Conservation (phyloP, 1,140 invertebrate species). For the Galleria mellonella region DNA sequence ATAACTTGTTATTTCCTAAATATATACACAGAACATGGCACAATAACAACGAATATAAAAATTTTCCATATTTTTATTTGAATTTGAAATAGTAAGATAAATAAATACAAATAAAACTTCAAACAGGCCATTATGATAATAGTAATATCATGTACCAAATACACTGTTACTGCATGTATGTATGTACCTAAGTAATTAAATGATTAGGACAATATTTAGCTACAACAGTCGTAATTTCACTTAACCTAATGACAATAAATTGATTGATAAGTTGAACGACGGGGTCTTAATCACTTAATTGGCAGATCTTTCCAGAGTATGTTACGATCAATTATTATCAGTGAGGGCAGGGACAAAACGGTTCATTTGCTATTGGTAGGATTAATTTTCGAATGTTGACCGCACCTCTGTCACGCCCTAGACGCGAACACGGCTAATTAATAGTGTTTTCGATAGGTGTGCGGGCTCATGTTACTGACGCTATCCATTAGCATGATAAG, state of each 20-base stretch:
- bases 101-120: no score
- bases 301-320: slow-evolving; percentile 31
- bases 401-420: slow-evolving; percentile 55
- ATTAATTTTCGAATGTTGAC: slow-evolving; percentile 67
- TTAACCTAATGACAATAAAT: slow-evolving; percentile 34
- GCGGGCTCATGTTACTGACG: slow-evolving; percentile 43
- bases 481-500: slow-evolving; percentile 54
- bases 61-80: no score
- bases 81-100: no score
- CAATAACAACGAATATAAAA: no score
- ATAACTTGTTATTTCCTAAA: no score
- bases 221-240: slow-evolving; percentile 24
- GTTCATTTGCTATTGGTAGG: slow-evolving; percentile 45
- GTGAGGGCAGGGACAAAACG: slow-evolving; percentile 13
- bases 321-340: slow-evolving; percentile 55
- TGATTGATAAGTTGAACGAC: slow-evolving; percentile 33
- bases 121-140: no score
- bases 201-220: not conserved
- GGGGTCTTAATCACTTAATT: slow-evolving; percentile 62
- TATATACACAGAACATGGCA: no score
- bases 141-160: no score
- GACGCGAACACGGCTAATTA: slow-evolving; percentile 48
- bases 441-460: slow-evolving; percentile 56
- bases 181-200: no score
- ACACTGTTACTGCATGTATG: no score